phyloP scores from a whole-genome alignment of 1,140 invertebrate genomes.

The Psix sp. region DNA sequence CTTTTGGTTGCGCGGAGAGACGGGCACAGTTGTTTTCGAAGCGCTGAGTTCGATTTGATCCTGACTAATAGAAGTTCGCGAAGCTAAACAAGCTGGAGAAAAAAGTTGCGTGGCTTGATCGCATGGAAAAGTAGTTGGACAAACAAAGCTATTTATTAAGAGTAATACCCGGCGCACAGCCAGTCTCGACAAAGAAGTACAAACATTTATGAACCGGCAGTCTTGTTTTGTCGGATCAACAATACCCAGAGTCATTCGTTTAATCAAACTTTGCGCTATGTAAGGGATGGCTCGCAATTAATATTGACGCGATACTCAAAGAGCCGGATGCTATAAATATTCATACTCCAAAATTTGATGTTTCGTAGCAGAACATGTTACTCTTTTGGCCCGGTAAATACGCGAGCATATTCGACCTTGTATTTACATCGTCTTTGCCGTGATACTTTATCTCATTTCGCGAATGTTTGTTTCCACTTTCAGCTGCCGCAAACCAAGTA shows the following conservation, averaged over 20 bases:
- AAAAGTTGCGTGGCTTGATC: conserved; percentile 59
- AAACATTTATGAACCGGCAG: conserved; percentile 54
- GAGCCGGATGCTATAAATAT: conserved; percentile 8
- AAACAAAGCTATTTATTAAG: conserved; percentile 72
- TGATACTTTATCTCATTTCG: conserved; percentile 60
- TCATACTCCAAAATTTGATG: conserved; percentile 38
- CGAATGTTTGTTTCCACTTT: conserved; percentile 69
- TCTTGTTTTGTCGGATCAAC: conserved; percentile 50
- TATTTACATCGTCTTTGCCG: conserved; percentile 43
- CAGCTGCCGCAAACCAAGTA: conserved; percentile 26
- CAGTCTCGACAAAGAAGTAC: conserved; percentile 57
- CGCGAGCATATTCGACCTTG: conserved; percentile 29
- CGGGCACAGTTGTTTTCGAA: too few species aligned
- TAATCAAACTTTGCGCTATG: conserved; percentile 58
- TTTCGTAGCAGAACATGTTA: conserved; percentile 38
- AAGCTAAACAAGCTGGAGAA: conserved; percentile 33
- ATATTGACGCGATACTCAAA: conserved; percentile 13
- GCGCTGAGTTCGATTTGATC: conserved; percentile 36
- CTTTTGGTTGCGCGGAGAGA: background rate
- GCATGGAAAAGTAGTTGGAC: conserved; percentile 63
- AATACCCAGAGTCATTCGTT: conserved; percentile 39
- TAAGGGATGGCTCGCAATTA: conserved; percentile 23
- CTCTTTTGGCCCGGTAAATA: conserved; percentile 38
- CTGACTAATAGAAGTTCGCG: conserved; percentile 62
- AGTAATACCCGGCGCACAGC: conserved; percentile 55